Evolutionary conservation across 2,888 invertebrate genomes (phyloP).

Genomic region (Agonum fuliginosum): DNA sequence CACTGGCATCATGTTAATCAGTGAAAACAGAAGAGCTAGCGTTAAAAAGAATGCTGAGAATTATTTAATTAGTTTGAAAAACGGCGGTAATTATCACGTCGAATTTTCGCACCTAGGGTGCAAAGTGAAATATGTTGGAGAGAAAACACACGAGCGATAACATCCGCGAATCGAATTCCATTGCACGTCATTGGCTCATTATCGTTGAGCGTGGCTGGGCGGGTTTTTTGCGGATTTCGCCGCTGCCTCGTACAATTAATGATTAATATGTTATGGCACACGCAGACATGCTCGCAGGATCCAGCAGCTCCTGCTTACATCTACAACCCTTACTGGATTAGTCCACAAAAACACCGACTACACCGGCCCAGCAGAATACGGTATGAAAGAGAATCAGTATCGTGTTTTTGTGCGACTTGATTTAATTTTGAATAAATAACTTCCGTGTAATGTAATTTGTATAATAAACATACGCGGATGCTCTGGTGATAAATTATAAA

Average conservation of each 20-base stretch:
- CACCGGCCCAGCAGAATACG: background rate
- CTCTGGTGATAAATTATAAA: background rate
- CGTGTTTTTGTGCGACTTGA: conserved; percentile 8
- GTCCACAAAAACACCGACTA: conserved; percentile 3
- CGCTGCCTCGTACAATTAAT: conserved; percentile 49
- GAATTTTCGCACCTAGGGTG: conserved; percentile 42
- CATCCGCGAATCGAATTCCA: conserved; percentile 56
- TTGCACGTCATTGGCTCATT: conserved; percentile 58
- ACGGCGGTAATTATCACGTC: conserved; percentile 40
- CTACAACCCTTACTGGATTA: conserved; percentile 29
- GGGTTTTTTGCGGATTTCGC: conserved; percentile 5
- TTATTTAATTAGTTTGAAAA: conserved; percentile 58
- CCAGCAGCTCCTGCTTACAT: background rate
- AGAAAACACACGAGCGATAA: conserved; percentile 44
- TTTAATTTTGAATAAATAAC: conserved; percentile 39
- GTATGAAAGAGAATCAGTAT: background rate
- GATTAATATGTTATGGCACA: conserved; percentile 56
- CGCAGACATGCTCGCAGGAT: conserved; percentile 12
- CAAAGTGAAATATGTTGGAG: conserved; percentile 46
- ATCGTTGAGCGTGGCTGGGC: conserved; percentile 7
- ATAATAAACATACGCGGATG: background rate
- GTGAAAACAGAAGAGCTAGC: background rate
- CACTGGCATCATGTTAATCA: conserved; percentile 8
- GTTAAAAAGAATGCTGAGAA: conserved; percentile 50
- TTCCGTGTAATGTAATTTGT: background rate